Conservation (phyloP, 2,888 invertebrate species). For the Hoplodrina blanda region DNA sequence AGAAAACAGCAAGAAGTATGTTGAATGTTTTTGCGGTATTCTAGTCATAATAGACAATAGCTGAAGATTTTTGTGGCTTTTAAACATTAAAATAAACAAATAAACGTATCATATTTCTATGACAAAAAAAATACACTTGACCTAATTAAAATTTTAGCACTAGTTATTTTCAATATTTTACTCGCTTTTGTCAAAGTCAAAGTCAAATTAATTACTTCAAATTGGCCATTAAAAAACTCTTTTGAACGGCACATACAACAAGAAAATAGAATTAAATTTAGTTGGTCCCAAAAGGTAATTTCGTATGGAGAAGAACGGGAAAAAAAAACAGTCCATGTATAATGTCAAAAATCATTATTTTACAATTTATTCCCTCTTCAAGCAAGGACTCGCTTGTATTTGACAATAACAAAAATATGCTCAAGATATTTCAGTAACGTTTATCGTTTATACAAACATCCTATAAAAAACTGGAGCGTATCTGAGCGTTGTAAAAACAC, state of each 20-base stretch:
- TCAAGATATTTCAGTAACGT: constrained; percentile 1
- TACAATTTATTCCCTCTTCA: not conserved
- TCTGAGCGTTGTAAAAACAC: constrained; percentile 33
- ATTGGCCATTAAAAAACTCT: no score
- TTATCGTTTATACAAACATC: constrained; percentile 13
- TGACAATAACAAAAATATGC: constrained; percentile 14
- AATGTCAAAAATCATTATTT: not conserved
- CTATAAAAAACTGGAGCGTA: constrained; percentile 37
- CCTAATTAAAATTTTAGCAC: constrained; percentile 6
- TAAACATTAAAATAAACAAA: not conserved
- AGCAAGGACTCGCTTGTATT: not conserved
- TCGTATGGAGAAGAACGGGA: no score
- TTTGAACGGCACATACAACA: no score
- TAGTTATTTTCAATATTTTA: not conserved
- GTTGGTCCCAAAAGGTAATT: no score
- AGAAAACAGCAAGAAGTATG: not conserved
- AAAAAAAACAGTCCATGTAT: no score
- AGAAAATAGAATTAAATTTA: no score
- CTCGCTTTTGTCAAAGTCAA: not conserved
- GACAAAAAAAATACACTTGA: constrained; percentile 6
- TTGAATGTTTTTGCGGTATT: no score
- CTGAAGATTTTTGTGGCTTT: not conserved
- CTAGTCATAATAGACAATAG: not conserved
- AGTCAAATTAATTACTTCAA: no score
- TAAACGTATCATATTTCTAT: not conserved